A percentile compares a stretch with the other conserved stretches of the same genome.
Evolutionary conservation across 1,140 invertebrate species (phyloP).

Genomic region (Rhagoletis zephyria): DNA sequence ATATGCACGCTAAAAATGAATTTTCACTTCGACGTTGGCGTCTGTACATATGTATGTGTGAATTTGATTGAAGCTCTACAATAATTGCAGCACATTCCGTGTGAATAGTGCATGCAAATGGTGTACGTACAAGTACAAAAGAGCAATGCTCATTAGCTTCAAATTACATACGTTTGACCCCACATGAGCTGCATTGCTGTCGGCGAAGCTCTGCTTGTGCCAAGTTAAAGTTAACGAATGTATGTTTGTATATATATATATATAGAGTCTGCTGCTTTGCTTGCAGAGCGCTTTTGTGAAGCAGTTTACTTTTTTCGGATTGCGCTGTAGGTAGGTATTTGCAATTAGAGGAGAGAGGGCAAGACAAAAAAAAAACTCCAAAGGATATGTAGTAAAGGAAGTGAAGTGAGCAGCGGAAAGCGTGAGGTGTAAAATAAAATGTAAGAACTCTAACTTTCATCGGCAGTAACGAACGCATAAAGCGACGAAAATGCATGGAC

Average conservation of each 20-base stretch:
- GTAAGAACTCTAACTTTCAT: too few species aligned
- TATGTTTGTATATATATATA: too few species aligned
- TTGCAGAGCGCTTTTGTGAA: neutral
- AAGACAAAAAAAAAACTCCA: too few species aligned
- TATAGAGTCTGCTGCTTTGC: too few species aligned
- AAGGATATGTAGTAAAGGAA: too few species aligned
- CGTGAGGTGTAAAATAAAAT: neutral
- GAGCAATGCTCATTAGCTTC: constrained; percentile 37
- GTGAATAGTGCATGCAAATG: neutral
- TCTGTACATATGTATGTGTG: neutral
- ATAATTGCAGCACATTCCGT: constrained; percentile 32
- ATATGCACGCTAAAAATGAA: too few species aligned
- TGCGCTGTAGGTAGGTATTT: neutral
- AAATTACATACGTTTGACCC: constrained; percentile 29
- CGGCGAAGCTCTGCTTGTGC: neutral
- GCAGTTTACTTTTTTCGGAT: neutral
- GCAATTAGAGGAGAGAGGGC: too few species aligned
- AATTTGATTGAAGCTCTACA: neutral
- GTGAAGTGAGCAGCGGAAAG: neutral
- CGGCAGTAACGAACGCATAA: too few species aligned
- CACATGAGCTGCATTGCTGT: constrained; percentile 15
- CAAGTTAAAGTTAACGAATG: neutral
- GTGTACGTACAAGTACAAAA: neutral
- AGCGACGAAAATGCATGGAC: too few species aligned
- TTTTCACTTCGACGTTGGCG: neutral